These are phyloP conservation scores for Pampusana beccarii DNA, from an alignment of 2,113 vertebrate species.

Conservation along the genomic window DNA sequence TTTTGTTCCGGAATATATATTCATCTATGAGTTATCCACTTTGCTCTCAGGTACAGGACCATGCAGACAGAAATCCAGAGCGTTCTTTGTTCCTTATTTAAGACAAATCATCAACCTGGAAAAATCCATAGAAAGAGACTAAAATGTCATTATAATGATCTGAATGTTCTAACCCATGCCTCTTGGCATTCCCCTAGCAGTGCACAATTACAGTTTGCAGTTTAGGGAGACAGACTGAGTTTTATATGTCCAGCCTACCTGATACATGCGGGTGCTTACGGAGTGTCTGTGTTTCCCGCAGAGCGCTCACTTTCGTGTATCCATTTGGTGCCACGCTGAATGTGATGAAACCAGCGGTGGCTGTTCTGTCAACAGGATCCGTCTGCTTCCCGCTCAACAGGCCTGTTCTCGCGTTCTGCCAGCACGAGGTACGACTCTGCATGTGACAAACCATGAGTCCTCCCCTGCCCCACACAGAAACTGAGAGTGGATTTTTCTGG, in stretches of 20 bases:
- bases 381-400: conserved; percentile 96
- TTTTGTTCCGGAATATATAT: not conserved
- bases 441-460: not conserved
- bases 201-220: not conserved
- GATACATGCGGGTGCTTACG: not conserved
- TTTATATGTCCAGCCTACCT: not conserved
- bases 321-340: conserved; percentile 93
- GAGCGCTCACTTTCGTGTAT: conserved; percentile 92
- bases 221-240: not conserved
- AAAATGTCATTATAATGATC: not conserved
- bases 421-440: conserved; percentile 80
- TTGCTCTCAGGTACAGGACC: not conserved
- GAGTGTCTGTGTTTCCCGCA: conserved; percentile 63
- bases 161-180: not conserved
- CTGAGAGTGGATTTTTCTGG: not conserved
- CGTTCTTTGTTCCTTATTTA: not conserved
- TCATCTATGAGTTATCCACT: not conserved
- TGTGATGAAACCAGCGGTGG: conserved; percentile 92
- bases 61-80: not conserved
- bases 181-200: not conserved
- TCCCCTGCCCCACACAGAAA: not conserved
- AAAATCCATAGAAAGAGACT: not conserved
- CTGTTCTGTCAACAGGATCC: conserved; percentile 92
- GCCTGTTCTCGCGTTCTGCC: conserved; percentile 90
- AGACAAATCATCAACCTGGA: not conserved